Base-by-base conservation (phyloP, 1,140 invertebrate species). In the Bursaphelenchus mucronatus region DNA sequence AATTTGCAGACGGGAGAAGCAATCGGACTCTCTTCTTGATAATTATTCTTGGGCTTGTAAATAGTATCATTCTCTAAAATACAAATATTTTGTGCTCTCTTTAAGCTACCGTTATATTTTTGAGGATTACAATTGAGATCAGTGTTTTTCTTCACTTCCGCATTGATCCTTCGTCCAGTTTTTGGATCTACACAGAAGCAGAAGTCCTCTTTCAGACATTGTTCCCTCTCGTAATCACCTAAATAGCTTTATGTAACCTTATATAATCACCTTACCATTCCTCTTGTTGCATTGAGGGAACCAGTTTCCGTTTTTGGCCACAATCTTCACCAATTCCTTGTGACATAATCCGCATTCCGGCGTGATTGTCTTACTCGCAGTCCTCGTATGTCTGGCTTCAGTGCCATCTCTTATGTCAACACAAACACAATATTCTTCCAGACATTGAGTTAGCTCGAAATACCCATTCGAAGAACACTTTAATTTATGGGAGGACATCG, bases 151-250 rank as follows among this genome's bases (percentile, higher is more conserved):
- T 30, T 30, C 47, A 49, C 13, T n/a, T 49, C 47, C 13, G 47
- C 19, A 49, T 49, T 49, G 19, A 17, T 17, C 47, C 19, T 49
- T 44, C 21, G 41, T 51, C 63, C 63, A 11, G 63, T 65, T 4
- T 46, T 49, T 44, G 63, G 58, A 64, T 65, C 63, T 0, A 65
- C 63, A 50, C 63, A 65, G n/a, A 65, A n/a, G 19, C 63, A 65
- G 43, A 65, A 65, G 45, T 66, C 63, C 30, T 30, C 30, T 30
- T 30, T 30, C 30, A 30, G 30, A 30, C 30, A 30, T 30, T 30
- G 30, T 30, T 30, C 30, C 30, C 30, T 30, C 5, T 30, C 30
- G 30, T 30, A 30, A 5, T 30, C 30, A 30, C 30, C 30, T 30
- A 30, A 30, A 30, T 30, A 30, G 30, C 30, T 1, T 30, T 5